A percentile compares a stretch with the other conserved stretches of the same genome.
Evolutionary conservation across 2,113 vertebrate genomes (phyloP).

Genomic region (Melanerpes aurifrons): DNA sequence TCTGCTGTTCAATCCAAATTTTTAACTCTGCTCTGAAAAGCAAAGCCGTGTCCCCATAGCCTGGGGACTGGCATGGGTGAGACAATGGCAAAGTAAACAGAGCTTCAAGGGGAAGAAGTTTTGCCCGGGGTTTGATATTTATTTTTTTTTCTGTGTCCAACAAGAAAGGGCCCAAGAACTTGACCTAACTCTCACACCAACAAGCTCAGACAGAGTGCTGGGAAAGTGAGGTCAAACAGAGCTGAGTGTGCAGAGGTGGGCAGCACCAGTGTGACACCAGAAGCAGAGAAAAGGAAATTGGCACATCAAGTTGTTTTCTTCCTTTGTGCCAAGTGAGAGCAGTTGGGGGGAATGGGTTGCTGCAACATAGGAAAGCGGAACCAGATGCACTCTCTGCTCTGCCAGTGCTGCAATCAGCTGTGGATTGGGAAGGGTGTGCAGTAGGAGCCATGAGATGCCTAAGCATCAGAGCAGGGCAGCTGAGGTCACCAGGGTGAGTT

Average conservation of each 20-base stretch:
- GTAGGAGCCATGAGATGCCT: not conserved
- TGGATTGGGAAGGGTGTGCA: not conserved
- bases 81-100: not conserved
- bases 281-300: conserved; percentile 17
- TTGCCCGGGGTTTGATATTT: not conserved
- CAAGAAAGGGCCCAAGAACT: not conserved
- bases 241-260: not conserved
- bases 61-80: not conserved
- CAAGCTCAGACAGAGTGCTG: accelerated
- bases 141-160: not conserved
- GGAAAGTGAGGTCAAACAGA: not conserved
- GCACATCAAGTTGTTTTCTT: not conserved
- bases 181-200: not conserved
- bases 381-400: not conserved
- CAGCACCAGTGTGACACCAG: accelerated
- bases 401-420: accelerated
- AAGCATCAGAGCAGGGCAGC: not conserved
- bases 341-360: not conserved
- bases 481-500: conserved; percentile 42
- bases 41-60: not conserved
- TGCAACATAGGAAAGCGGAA: not conserved
- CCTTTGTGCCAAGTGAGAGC: not conserved
- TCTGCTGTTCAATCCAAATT: not conserved
- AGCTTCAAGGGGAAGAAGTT: not conserved
- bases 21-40: not conserved